Evolutionary conservation across 2,888 invertebrate species (phyloP), one percentile per base, ranked within the genome.

Genomic region (Drosophila antonietae): DNA sequence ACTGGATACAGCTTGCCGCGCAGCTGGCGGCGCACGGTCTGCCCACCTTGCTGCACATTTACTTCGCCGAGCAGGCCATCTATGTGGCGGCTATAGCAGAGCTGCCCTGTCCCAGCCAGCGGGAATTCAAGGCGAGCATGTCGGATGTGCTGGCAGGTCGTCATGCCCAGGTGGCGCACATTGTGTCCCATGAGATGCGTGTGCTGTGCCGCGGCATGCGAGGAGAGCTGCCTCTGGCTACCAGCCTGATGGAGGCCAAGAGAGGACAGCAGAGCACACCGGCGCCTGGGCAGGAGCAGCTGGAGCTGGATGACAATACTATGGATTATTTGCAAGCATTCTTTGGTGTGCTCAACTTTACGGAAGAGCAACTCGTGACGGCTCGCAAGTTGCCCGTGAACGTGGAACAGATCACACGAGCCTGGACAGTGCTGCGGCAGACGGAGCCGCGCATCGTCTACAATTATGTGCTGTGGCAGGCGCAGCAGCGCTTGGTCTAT

Each of bases 391-490:
- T 92, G 23, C 77, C 84, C 1, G 63, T 90, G 14, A 72, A 90
- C 35, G 81, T 72, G n/a, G 68, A 73, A 0, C 79, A 81, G 14
- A 75, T 91, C 14, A 67, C 70, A 0, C 76, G 75, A 5, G 76
- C 80, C 2, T 80, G 91, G 66, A 63, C 75, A 2, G 63, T 89
- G 1, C 47, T 90, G 12, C 80, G 78, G 3, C 60, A 75, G 12
- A 89, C 90, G 0, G 90, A 91, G 39, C 84, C 89, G 0, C 83
- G 91, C 6, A 86, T 91, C 6, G 77, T 92, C 0, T 87, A 81
- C 47, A 92, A 92, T 63, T 92, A 86, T 43, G 78, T 92, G 47
- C 61, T 92, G n/a, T 92, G 92, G 92, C 92, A 88, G 53, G 84
- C 84, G 7, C 81, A 82, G 3, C 78, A 81, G 39, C 65, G 73